Conservation (phyloP, 2,888 invertebrate genomes). For the Anthophora plumipes region DNA sequence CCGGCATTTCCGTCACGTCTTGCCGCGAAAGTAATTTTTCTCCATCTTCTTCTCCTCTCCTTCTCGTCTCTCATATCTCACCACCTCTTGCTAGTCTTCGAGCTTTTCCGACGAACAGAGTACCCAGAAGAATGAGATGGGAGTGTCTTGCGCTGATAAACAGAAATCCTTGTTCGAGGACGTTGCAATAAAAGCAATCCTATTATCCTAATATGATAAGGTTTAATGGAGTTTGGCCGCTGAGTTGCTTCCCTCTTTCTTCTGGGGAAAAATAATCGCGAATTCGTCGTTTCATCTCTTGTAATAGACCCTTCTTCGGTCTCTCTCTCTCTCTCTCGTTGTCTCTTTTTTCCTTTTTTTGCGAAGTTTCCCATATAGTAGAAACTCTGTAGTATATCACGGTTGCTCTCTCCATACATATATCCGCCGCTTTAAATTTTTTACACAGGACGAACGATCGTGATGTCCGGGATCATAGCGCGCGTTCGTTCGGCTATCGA, state of each 20-base stretch:
- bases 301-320: background rate
- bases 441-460: background rate
- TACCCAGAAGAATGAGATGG: conserved; percentile 57
- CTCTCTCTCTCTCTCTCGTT: background rate
- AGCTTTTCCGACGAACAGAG: conserved; percentile 23
- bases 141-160: conserved; percentile 78
- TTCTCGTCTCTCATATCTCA: no score
- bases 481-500: background rate
- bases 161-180: conserved; percentile 73
- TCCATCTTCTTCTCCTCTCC: conserved; percentile 17
- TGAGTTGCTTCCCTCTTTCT: conserved; percentile 30
- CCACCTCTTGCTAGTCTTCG: conserved; percentile 51
- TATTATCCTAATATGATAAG: conserved; percentile 75
- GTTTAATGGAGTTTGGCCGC: conserved; percentile 71
- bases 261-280: conserved; percentile 25
- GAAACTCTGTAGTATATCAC: background rate
- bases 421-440: background rate
- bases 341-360: background rate
- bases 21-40: conserved; percentile 68
- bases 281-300: conserved; percentile 22
- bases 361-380: no score
- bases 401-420: background rate
- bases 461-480: conserved; percentile 1
- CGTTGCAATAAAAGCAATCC: conserved; percentile 75
- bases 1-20: conserved; percentile 70